Percentiles rank a stretch among this genome's conserved stretches.
Evolutionary conservation across 2,113 vertebrate genomes (phyloP).

Genomic region (Ctenodactylus gundi): DNA sequence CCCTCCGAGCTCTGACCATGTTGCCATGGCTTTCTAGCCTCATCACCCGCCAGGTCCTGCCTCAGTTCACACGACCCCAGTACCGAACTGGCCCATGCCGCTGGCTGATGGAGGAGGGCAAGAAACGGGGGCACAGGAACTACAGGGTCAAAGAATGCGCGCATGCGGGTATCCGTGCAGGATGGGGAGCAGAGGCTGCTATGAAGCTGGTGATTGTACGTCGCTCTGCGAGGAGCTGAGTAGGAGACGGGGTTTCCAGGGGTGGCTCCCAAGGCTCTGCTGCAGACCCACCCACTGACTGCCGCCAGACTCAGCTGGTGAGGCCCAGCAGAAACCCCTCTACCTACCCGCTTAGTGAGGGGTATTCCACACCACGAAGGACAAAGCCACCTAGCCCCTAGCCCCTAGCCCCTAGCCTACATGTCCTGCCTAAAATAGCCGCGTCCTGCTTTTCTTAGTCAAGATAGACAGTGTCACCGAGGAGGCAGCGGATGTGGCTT

Average conservation of each 20-base stretch:
- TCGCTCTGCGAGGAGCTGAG: background rate
- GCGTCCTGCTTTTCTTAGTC: background rate
- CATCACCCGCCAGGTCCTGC: too few relatives aligned
- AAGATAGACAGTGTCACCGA: background rate
- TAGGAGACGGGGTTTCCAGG: background rate
- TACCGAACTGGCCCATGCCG: background rate
- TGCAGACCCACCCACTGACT: background rate
- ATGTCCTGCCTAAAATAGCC: background rate
- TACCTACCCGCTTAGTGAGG: background rate
- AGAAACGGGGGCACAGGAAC: background rate
- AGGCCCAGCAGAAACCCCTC: background rate
- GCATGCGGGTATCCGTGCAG: accelerated
- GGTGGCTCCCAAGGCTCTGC: background rate
- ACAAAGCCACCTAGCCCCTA: too few relatives aligned
- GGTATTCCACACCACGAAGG: background rate
- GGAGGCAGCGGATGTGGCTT: background rate
- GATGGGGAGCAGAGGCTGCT: background rate
- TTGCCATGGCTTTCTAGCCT: background rate
- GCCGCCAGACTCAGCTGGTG: background rate
- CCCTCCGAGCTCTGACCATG: background rate
- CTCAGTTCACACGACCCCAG: background rate
- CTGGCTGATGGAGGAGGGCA: background rate
- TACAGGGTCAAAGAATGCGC: background rate
- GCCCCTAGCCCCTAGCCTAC: background rate
- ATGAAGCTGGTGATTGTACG: background rate